Conservation (phyloP, 2,113 vertebrate genomes). For the Misgurnus mizolepis region DNA sequence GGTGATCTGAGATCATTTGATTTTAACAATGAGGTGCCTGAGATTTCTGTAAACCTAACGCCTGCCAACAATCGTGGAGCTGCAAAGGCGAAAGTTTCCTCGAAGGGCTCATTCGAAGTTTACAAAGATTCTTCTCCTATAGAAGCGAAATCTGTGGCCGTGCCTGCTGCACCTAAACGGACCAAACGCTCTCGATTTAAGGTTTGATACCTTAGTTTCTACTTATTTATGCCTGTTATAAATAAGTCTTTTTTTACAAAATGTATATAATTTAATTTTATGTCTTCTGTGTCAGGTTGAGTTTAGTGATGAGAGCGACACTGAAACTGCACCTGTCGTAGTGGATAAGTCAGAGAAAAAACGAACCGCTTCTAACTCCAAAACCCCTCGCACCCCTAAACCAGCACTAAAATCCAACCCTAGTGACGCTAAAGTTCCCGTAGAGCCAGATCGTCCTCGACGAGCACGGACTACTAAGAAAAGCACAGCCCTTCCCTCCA, state of each 20-base stretch:
- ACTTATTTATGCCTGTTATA: no score
- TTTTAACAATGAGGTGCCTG: slow-evolving; percentile 65
- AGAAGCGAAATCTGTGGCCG: slow-evolving; percentile 55
- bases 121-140: slow-evolving; percentile 75
- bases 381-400: slow-evolving; percentile 43
- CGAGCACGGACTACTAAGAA: slow-evolving; percentile 56
- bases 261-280: background rate
- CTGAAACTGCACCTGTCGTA: slow-evolving; percentile 63
- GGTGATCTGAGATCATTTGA: slow-evolving; percentile 58
- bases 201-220: slow-evolving; percentile 62
- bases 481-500: slow-evolving; percentile 36
- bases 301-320: slow-evolving; percentile 89
- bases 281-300: slow-evolving; percentile 70
- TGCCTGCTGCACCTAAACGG: slow-evolving; percentile 80
- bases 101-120: slow-evolving; percentile 76
- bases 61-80: background rate
- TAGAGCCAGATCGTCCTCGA: slow-evolving; percentile 45
- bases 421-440: slow-evolving; percentile 11
- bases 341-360: slow-evolving; percentile 51
- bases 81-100: slow-evolving; percentile 48
- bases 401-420: background rate
- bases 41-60: slow-evolving; percentile 64
- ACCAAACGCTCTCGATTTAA: slow-evolving; percentile 78
- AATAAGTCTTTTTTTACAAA: no score
- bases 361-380: slow-evolving; percentile 43